Evolutionary conservation across 2,113 vertebrate genomes (phyloP).

Genomic region (Rhynchopsitta pachyrhyncha): DNA sequence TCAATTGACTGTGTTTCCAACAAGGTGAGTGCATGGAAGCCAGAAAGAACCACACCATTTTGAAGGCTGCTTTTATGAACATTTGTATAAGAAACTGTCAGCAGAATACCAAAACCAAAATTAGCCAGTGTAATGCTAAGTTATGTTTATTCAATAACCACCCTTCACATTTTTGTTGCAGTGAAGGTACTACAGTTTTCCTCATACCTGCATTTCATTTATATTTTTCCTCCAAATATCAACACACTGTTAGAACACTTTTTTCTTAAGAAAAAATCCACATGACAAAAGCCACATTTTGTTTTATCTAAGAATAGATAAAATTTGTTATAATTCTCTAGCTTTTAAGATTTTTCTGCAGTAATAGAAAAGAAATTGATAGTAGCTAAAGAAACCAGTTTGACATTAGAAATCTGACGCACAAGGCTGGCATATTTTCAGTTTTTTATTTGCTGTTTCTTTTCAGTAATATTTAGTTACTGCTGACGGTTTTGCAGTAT

Average conservation of each 20-base stretch:
- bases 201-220: background rate
- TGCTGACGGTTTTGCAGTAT: background rate
- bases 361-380: background rate
- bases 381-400: background rate
- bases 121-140: background rate
- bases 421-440: background rate
- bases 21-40: background rate
- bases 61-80: background rate
- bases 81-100: background rate
- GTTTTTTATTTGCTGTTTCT: background rate
- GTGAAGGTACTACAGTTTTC: background rate
- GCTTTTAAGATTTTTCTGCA: background rate
- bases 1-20: background rate
- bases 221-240: background rate
- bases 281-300: no score
- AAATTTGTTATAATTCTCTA: background rate
- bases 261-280: background rate
- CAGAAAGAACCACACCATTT: background rate
- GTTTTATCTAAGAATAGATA: background rate
- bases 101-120: background rate
- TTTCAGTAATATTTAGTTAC: background rate
- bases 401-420: conserved; percentile 5
- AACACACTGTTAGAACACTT: background rate
- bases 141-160: background rate
- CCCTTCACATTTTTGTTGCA: background rate